Conservation (phyloP, 2,797 vertebrate genomes). For the Columba guinea region DNA sequence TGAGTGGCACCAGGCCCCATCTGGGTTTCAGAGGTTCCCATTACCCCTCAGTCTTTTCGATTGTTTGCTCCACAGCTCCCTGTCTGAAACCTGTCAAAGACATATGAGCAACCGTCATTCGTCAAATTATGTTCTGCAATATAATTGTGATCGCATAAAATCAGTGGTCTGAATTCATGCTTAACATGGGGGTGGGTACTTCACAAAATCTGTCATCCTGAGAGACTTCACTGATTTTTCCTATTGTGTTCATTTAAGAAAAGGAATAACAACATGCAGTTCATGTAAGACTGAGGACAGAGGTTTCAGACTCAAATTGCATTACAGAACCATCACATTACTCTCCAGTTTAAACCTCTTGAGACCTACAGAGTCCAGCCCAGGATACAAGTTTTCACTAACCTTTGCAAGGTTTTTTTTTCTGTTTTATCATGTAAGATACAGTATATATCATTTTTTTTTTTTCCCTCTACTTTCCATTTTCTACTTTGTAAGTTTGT, state of each 20-base stretch:
- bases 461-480: not conserved
- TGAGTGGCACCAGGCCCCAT: not conserved
- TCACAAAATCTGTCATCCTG: not conserved
- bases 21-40: not conserved
- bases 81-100: not conserved
- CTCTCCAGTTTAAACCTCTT: not conserved
- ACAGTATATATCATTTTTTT: not conserved
- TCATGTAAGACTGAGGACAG: not conserved
- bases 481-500: not conserved
- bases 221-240: not conserved
- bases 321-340: not conserved
- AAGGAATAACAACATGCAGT: not conserved
- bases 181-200: not conserved
- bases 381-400: not conserved
- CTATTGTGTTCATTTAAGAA: not conserved
- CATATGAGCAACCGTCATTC: not conserved
- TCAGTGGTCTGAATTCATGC: not conserved
- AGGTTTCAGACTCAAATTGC: not conserved
- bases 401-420: not conserved
- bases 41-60: accelerated
- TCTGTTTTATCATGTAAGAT: not conserved
- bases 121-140: not conserved
- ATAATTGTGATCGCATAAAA: not conserved
- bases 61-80: not conserved
- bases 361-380: not conserved